A percentile compares a stretch with the other conserved stretches of the same genome.
Evolutionary conservation across 2,113 vertebrate genomes (phyloP).

Genomic region (Stercorarius parasiticus): DNA sequence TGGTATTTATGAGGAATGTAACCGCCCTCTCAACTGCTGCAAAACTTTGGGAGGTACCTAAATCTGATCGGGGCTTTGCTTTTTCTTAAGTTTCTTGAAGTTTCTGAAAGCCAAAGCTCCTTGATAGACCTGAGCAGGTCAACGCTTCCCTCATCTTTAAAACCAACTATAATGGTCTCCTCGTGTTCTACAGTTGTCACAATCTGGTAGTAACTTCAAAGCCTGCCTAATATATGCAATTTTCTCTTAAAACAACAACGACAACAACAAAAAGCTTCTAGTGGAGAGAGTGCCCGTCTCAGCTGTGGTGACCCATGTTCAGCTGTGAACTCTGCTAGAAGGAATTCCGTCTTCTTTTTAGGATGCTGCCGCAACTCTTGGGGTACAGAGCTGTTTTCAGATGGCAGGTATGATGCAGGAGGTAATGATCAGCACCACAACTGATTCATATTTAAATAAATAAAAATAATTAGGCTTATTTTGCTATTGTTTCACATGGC

Average conservation of each 20-base stretch:
- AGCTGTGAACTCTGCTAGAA: background rate
- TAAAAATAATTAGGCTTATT: background rate
- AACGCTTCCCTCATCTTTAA: background rate
- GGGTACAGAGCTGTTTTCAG: background rate
- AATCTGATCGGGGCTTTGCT: background rate
- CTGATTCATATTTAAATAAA: background rate
- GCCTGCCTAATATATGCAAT: conserved; percentile 38
- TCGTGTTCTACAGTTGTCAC: background rate
- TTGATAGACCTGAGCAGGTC: background rate
- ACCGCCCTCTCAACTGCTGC: background rate
- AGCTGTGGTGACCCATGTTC: background rate
- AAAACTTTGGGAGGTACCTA: background rate
- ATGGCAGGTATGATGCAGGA: background rate
- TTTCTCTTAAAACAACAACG: conserved; percentile 28
- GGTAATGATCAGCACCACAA: background rate
- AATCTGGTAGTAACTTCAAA: conserved; percentile 26
- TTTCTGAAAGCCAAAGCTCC: conserved; percentile 1
- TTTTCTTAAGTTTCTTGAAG: background rate
- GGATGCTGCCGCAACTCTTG: background rate
- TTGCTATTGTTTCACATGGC: fast-evolving
- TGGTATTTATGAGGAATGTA: background rate
- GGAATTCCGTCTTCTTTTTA: background rate
- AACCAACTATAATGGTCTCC: background rate
- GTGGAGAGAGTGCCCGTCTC: background rate
- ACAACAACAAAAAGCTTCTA: background rate